These are phyloP conservation scores for Drosophila anceps DNA, from an alignment of 2,888 invertebrate species.

Conservation along the genomic window DNA sequence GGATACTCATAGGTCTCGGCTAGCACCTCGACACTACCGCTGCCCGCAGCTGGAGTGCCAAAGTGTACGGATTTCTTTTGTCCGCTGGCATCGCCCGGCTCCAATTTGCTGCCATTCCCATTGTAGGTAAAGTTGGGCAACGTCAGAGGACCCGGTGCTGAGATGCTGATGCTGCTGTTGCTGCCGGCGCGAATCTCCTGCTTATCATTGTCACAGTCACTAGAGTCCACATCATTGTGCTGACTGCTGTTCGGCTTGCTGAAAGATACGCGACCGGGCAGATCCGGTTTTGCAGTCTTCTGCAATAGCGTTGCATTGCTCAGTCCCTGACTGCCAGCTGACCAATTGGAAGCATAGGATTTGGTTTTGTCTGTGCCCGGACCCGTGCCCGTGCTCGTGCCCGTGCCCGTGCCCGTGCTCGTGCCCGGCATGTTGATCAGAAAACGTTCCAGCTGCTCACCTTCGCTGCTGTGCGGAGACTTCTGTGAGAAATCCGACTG, in stretches of 20 bases:
- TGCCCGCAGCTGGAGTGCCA: conserved; percentile 66
- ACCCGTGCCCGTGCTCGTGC: no score
- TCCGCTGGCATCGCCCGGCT: conserved; percentile 39
- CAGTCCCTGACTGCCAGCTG: conserved; percentile 32
- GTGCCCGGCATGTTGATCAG: conserved; percentile 60
- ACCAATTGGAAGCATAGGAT: conserved; percentile 48
- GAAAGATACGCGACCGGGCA: conserved; percentile 85
- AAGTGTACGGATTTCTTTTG: conserved; percentile 85
- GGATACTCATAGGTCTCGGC: conserved; percentile 83
- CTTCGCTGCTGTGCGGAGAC: conserved; percentile 72
- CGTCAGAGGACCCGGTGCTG: conserved; percentile 77
- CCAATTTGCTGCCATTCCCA: conserved; percentile 33
- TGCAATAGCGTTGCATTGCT: conserved; percentile 54
- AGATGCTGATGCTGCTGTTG: conserved; percentile 61
- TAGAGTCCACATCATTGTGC: conserved; percentile 76
- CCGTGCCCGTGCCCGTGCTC: conserved; percentile 11
- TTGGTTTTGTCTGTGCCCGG: conserved; percentile 48
- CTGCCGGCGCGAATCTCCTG: conserved; percentile 55
- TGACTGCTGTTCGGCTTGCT: conserved; percentile 69
- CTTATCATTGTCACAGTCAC: conserved; percentile 84
- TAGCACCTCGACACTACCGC: conserved; percentile 69
- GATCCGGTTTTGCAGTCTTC: conserved; percentile 80
- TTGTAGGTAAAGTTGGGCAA: conserved; percentile 52
- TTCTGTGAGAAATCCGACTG: conserved; percentile 74
- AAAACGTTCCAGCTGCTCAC: conserved; percentile 71